Conservation (phyloP, 2,113 vertebrate genomes). For the Passer montanus region DNA sequence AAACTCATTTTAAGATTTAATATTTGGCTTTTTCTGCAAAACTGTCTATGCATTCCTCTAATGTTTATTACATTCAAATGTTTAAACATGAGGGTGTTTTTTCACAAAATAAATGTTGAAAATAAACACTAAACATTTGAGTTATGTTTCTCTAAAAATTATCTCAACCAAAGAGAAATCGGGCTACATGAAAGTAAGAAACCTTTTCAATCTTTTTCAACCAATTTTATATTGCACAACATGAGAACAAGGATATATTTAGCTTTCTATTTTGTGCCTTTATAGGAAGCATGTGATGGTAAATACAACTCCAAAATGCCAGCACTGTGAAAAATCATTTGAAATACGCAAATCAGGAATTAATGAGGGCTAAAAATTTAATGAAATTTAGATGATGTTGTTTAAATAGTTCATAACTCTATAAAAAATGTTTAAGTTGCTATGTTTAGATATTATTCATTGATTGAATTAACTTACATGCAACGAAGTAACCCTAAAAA, state of each 20-base stretch:
- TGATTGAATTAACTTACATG: background rate
- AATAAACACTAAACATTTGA: background rate
- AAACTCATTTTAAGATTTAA: background rate
- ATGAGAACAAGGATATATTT: background rate
- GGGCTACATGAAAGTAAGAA: background rate
- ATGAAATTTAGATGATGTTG: constrained; percentile 30
- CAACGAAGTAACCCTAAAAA: background rate
- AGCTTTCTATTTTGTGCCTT: background rate
- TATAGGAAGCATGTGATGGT: background rate
- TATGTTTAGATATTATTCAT: constrained; percentile 37
- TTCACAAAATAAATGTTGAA: background rate
- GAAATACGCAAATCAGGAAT: constrained; percentile 40
- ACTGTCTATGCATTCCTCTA: background rate
- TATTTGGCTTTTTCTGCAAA: background rate
- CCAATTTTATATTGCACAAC: background rate
- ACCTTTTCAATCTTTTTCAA: background rate
- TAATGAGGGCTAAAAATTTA: constrained; percentile 48
- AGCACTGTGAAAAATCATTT: background rate
- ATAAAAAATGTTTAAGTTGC: background rate
- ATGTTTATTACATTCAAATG: background rate
- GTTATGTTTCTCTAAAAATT: background rate
- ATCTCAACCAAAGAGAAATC: background rate
- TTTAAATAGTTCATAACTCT: constrained; percentile 46
- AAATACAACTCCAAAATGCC: background rate
- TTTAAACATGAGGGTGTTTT: background rate